Base-by-base conservation (phyloP, 53 echinoderm and acorn worm species). In the Mesocentrotus franciscanus region DNA sequence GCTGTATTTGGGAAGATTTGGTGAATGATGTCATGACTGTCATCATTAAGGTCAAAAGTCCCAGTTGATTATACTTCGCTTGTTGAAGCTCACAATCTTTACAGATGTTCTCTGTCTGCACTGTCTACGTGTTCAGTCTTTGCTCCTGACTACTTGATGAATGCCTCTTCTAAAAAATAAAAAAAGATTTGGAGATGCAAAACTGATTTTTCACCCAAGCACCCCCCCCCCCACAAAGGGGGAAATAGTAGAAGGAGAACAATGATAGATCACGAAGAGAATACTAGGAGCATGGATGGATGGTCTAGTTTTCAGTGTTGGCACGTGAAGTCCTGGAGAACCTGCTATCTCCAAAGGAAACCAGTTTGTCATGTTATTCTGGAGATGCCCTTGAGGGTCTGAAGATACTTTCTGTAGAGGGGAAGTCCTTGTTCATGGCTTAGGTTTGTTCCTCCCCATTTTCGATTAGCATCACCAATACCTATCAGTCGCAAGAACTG, bases 21-120 rank as follows among this genome's bases (percentile, higher is more conserved):
- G 58, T 87, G 87, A 87, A 56, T 87, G 87, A 87, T 87, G 87
- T 14, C 24, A n/a, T 27, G 12, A 29, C 12, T 87, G 87, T 87
- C 58, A 87, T 58, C 34, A 58, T 56, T 4, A 5, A 87, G 87
- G 87, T 87, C 87, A 87, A 29, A 87, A 87, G 87, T 58, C 56
- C 59, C 58, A 58, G 17, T n/a, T 87, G 87, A 87, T 87, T 87
- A 87, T 35, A 29, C 87, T 87, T 56, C 58, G 7, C 58, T 58
- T 58, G 58, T 87, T 58, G 87, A 58, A 87, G 57, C 87, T 58
- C 27, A 58, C 17, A 59, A 29, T 58, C 87, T 87, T 57, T 87
- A 27, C 57, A 87, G 29, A 57, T 58, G 26, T 87, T 27, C 56
- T 87, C 87, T 58, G 56, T 87, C 87, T 57, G 0, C 29, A 58